Conservation (phyloP, 2,113 vertebrate genomes). For the Lagopus muta region DNA sequence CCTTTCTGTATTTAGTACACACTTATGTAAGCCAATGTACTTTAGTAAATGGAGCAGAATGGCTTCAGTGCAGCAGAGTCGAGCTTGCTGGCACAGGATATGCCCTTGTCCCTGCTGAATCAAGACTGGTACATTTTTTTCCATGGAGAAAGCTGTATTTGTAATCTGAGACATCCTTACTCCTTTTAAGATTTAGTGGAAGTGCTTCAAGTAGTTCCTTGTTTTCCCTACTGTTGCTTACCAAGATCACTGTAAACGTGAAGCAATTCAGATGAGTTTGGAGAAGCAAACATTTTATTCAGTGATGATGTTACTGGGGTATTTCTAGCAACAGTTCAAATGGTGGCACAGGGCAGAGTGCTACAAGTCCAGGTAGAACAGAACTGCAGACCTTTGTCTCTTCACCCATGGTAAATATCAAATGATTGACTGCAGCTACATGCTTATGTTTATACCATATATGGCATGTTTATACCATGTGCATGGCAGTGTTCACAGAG, state of each 20-base stretch:
- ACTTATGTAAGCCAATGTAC: constrained; percentile 55
- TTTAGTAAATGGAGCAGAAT: constrained; percentile 68
- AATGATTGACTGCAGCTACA: not conserved
- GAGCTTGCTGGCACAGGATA: constrained; percentile 52
- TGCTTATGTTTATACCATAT: not conserved
- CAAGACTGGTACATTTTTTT: not conserved
- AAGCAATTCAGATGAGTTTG: not conserved
- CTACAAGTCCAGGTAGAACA: not conserved
- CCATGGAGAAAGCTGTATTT: not conserved
- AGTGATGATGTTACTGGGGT: not conserved
- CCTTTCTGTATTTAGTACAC: constrained; percentile 6
- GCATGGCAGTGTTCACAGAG: not conserved
- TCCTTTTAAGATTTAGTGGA: not conserved
- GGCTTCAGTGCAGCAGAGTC: constrained; percentile 38
- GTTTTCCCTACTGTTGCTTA: not conserved
- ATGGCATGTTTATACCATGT: not conserved
- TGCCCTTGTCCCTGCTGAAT: constrained; percentile 6
- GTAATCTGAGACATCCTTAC: not conserved
- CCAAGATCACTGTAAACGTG: not conserved
- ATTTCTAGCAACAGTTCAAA: constrained; percentile 20
- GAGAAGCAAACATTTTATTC: not conserved
- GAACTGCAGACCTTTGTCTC: not conserved
- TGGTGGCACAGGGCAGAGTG: not conserved
- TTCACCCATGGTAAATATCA: not conserved
- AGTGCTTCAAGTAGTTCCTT: not conserved